Evolutionary conservation across 1,140 invertebrate species (phyloP).

Genomic region (Drosophila cardini): DNA sequence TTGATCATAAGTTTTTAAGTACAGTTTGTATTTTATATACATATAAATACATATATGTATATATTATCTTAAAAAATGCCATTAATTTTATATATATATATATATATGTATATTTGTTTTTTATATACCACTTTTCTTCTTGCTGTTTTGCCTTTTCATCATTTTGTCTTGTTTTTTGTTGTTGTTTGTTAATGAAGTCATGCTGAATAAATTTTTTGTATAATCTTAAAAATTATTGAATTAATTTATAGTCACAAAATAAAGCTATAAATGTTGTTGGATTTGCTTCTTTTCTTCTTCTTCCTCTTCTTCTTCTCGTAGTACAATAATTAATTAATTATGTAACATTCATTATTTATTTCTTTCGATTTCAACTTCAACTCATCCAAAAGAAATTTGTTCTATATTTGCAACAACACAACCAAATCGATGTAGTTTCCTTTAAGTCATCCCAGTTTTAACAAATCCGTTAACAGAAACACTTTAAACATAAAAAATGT

Average conservation of each 20-base stretch:
- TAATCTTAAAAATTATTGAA: constrained; percentile 75
- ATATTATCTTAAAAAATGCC: constrained; percentile 70
- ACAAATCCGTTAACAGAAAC: constrained; percentile 45
- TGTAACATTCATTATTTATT: constrained; percentile 19
- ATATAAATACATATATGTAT: constrained; percentile 19
- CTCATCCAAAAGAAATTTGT: constrained; percentile 32
- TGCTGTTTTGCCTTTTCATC: constrained; percentile 10
- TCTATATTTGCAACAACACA: constrained; percentile 75
- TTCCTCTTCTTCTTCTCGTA: constrained; percentile 39
- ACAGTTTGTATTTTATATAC: constrained; percentile 22
- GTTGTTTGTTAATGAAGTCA: constrained; percentile 55
- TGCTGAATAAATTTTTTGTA: constrained; percentile 74
- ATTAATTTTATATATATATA: constrained; percentile 55
- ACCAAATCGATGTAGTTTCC: constrained; percentile 82
- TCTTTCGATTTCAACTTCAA: constrained; percentile 10
- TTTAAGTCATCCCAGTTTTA: constrained; percentile 29
- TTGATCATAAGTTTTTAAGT: constrained; percentile 36
- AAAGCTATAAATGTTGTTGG: constrained; percentile 79
- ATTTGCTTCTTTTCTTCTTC: constrained; percentile 23
- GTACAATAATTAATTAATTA: constrained; percentile 57
- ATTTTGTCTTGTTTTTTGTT: constrained; percentile 22
- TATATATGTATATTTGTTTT: constrained; percentile 33
- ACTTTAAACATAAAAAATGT: too few relatives aligned
- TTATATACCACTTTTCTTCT: constrained; percentile 24
- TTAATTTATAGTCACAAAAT: constrained; percentile 79